These are phyloP conservation scores for Nestor notabilis DNA, from an alignment of 2,113 vertebrate species.

Conservation along the genomic window DNA sequence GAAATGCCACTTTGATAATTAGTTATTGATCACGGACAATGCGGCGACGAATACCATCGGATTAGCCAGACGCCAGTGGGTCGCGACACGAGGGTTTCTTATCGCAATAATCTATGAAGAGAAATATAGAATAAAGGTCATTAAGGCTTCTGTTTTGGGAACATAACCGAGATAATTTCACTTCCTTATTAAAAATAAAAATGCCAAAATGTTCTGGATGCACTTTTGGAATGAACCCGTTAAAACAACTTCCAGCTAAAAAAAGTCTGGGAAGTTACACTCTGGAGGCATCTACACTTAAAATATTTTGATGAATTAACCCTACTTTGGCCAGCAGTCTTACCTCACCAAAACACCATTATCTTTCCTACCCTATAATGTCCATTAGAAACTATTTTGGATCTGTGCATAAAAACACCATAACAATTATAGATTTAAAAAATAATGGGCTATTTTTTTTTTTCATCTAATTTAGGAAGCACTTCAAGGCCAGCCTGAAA, in stretches of 20 bases:
- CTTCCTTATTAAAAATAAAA: constrained; percentile 65
- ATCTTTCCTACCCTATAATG: constrained; percentile 61
- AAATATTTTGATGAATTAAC: constrained; percentile 76
- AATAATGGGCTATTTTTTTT: constrained; percentile 71
- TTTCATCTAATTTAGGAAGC: constrained; percentile 64
- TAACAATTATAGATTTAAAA: constrained; percentile 78
- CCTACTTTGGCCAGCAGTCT: constrained; percentile 60
- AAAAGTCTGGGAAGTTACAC: background rate
- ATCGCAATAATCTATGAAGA: constrained; percentile 78
- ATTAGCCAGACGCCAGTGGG: constrained; percentile 89
- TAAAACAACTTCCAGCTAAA: background rate
- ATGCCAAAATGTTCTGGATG: background rate
- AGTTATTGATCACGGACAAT: constrained; percentile 98
- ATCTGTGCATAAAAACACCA: constrained; percentile 40
- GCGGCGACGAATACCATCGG: constrained; percentile 80
- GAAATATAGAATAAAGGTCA: constrained; percentile 76
- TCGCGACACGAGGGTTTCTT: constrained; percentile 84
- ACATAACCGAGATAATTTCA: constrained; percentile 72
- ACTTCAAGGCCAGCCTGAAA: constrained; percentile 64
- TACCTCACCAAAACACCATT: constrained; percentile 68
- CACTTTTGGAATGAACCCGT: background rate
- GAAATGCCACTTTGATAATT: constrained; percentile 96
- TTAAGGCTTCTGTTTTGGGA: constrained; percentile 77
- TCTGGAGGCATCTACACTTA: background rate
- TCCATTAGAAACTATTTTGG: constrained; percentile 75